Base-by-base conservation (phyloP, 2,113 vertebrate species). In the Phylloscopus whistleri region DNA sequence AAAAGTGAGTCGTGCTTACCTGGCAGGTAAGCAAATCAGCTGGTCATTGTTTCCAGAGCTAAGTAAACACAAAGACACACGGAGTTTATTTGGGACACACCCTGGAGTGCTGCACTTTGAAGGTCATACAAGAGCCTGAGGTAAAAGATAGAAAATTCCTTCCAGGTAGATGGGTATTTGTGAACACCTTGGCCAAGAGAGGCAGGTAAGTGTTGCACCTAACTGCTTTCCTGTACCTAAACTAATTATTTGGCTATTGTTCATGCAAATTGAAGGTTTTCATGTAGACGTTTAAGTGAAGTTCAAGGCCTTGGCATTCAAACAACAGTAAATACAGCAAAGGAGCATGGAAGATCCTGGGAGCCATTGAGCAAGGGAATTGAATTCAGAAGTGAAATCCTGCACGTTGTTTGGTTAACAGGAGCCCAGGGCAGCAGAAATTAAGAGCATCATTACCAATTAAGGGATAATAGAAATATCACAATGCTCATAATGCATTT, bases 381-480 rank as follows among this genome's bases (percentile, higher is more conserved):
- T 84, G 24, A 77, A 77, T 56, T 80, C 55, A n/a, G 27, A 92
- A 81, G 17, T 77, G 20, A 92, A 76, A 87, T 59, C 59, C 81
- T 87, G 59, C 59, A 56, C 2, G 5, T 48, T 68, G 16, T 73
- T 84, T 77, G 56, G 14, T 48, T 94, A 86, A 58, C 31, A 28
- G 69, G 15, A 87, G 27, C 49, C 58, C 46, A 37, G 22, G 26
- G 81, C 52, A 73, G 63, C 59, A 80, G 63, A 49, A 86, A 84
- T 59, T 53, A 66, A 73, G 15, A 81, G 13, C 68, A 77, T 89
- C 26, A 64, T 84, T 84, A 30, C 41, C 59, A 90, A 66, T 87
- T 81, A 95, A 39, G 23, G 24, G 27, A 31, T 95, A 92, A 96
- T 66, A 84, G 44, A n/a, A 90, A 43, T 64, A 95, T 84, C 82